Evolutionary conservation across 2,888 invertebrate species (phyloP).

Genomic region (Ochlodes sylvanus): DNA sequence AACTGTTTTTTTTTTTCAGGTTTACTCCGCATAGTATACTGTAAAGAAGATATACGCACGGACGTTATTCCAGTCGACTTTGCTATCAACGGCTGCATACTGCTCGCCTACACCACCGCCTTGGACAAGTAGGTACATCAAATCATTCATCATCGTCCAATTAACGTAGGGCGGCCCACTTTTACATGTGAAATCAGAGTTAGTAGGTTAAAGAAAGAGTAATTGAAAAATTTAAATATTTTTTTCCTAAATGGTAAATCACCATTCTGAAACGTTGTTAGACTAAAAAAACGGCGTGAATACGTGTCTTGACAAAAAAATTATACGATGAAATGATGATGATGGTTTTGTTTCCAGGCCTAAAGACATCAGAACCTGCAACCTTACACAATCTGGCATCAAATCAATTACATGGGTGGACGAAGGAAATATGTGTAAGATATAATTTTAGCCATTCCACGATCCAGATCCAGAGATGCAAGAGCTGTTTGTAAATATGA

Average conservation of each 20-base stretch:
- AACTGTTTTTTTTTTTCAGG: conserved; percentile 46
- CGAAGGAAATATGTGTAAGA: conserved; percentile 88
- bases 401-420: conserved; percentile 94
- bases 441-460: too few species aligned
- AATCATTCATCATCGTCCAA: too few species aligned
- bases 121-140: conserved; percentile 19
- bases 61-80: conserved; percentile 89
- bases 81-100: conserved; percentile 89
- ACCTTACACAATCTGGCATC: conserved; percentile 90
- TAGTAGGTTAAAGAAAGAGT: too few species aligned
- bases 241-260: too few species aligned
- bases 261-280: too few species aligned
- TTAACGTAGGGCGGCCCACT: too few species aligned
- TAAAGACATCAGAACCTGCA: conserved; percentile 86
- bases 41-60: conserved; percentile 71
- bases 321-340: not conserved
- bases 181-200: too few species aligned
- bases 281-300: too few species aligned
- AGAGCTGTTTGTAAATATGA: too few species aligned
- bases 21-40: conserved; percentile 91
- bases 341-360: conserved; percentile 63
- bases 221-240: too few species aligned
- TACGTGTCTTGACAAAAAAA: too few species aligned
- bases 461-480: too few species aligned
- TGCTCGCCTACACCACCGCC: conserved; percentile 86